These are phyloP conservation scores for Lycaena phlaeas DNA, from an alignment of 2,888 invertebrate genomes.

Conservation along the genomic window DNA sequence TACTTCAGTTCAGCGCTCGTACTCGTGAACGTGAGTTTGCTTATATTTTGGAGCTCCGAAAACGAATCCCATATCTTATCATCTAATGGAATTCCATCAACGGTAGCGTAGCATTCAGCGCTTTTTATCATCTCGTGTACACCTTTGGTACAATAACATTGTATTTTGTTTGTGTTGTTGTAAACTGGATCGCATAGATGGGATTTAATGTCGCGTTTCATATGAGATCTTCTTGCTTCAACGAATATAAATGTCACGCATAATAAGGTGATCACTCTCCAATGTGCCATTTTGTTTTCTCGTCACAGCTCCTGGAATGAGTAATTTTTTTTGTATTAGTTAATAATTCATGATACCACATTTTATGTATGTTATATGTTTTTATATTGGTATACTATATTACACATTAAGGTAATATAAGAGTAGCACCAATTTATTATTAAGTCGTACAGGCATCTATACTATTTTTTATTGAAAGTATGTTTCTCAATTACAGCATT, in stretches of 20 bases:
- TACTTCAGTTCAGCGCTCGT: slow-evolving; percentile 76
- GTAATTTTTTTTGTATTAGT: no score
- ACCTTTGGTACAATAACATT: slow-evolving; percentile 45
- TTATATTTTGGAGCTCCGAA: slow-evolving; percentile 72
- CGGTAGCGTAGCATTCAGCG: slow-evolving; percentile 81
- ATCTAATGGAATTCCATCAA: slow-evolving; percentile 66
- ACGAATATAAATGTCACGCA: slow-evolving; percentile 33
- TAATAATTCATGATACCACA: no score
- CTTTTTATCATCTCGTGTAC: slow-evolving; percentile 56
- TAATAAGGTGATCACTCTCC: slow-evolving; percentile 35
- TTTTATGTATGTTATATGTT: no score
- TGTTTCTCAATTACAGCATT: no score
- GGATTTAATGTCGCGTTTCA: slow-evolving; percentile 34
- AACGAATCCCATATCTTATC: slow-evolving; percentile 79
- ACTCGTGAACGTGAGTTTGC: slow-evolving; percentile 77
- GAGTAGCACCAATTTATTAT: no score
- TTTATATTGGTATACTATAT: no score
- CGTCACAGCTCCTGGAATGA: slow-evolving; percentile 31
- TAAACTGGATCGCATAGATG: slow-evolving; percentile 43
- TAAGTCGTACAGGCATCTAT: no score
- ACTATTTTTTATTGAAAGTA: no score
- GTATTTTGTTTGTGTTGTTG: slow-evolving; percentile 42
- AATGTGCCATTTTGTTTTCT: slow-evolving; percentile 34
- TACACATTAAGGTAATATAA: no score
- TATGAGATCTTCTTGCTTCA: slow-evolving; percentile 36